These are phyloP conservation scores for Danio albolineatus DNA, from an alignment of 2,797 vertebrate species.

Conservation along the genomic window DNA sequence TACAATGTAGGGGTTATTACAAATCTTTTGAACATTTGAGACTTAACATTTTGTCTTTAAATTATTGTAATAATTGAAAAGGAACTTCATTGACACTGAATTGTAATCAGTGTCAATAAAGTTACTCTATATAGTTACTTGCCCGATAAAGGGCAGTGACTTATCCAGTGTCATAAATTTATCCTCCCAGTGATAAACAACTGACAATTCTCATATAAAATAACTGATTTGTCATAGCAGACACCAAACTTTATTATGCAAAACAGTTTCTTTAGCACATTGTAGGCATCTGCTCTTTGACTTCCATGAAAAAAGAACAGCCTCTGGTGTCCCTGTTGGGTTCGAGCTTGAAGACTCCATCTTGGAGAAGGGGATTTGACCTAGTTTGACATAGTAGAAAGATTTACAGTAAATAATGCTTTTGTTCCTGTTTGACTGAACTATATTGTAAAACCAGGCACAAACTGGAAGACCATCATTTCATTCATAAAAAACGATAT, in stretches of 20 bases:
- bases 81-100: no score
- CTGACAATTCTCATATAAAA: neutral
- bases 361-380: constrained; percentile 14
- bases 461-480: constrained; percentile 3
- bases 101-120: no score
- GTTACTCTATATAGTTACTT: no score
- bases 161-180: neutral
- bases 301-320: neutral
- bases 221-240: neutral
- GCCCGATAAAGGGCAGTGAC: no score
- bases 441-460: neutral
- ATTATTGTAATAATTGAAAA: no score
- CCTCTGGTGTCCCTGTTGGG: constrained; percentile 2
- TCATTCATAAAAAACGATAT: neutral
- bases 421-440: neutral
- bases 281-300: constrained; percentile 5
- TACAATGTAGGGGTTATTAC: no score
- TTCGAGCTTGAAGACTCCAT: constrained; percentile 13
- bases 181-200: neutral
- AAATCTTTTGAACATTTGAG: no score
- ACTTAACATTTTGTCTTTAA: no score
- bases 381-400: constrained; percentile 13
- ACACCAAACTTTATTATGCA: neutral
- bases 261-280: neutral
- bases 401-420: constrained; percentile 8